phyloP scores from a whole-genome alignment of 2,888 invertebrate genomes.

The Gandaritis pyraliata region DNA sequence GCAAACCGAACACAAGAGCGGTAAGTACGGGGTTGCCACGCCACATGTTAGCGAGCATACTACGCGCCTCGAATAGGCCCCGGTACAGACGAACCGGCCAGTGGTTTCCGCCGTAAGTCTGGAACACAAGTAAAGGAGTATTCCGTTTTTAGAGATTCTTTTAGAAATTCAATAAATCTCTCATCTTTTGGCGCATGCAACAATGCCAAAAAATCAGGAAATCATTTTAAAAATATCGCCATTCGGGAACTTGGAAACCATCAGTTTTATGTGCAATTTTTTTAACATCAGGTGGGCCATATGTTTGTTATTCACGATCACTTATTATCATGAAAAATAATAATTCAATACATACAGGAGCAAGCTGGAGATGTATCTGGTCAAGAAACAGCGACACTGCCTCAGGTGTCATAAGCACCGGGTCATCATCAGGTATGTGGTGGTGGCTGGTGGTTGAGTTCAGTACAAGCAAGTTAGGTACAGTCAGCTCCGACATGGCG shows the following conservation, averaged over 20 bases:
- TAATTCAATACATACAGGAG: constrained; percentile 84
- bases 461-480: constrained; percentile 94
- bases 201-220: no score
- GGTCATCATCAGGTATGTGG: constrained; percentile 94
- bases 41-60: constrained; percentile 94
- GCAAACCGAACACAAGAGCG: constrained; percentile 96
- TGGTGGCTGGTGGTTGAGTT: constrained; percentile 97
- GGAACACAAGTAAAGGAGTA: constrained; percentile 40
- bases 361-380: constrained; percentile 90
- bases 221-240: no score
- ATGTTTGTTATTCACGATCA: no score
- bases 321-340: background rate
- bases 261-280: no score
- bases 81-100: constrained; percentile 91
- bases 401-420: constrained; percentile 91
- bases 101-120: constrained; percentile 94
- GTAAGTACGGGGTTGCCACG: constrained; percentile 96
- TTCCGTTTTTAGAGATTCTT: no score
- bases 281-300: no score
- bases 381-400: constrained; percentile 90
- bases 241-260: no score
- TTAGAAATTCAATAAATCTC: no score
- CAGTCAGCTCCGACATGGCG: constrained; percentile 92
- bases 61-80: constrained; percentile 92
- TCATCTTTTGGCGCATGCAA: no score